A percentile compares a stretch with the other conserved stretches of the same genome.
phyloP scores from a whole-genome alignment of 2,113 vertebrate genomes.

The Sciurus niger region DNA sequence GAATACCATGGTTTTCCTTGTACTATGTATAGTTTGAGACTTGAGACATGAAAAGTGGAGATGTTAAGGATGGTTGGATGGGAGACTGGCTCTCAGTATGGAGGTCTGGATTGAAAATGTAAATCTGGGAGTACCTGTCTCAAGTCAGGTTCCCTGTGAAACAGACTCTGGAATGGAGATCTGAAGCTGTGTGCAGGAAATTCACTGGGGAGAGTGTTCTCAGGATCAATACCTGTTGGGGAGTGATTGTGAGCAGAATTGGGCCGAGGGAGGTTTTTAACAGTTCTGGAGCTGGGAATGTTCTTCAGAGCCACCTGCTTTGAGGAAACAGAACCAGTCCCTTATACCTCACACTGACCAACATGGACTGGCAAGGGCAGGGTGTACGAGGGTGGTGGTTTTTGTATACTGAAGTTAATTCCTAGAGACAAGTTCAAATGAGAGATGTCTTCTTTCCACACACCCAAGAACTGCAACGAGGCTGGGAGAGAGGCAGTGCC shows the following conservation, averaged over 20 bases:
- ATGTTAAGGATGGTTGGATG: neutral
- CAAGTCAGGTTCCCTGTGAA: neutral
- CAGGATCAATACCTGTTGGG: rapidly evolving
- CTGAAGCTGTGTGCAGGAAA: neutral
- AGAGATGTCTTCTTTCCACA: no score
- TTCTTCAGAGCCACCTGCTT: neutral
- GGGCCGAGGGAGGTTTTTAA: neutral
- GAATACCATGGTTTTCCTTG: neutral
- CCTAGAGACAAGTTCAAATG: neutral
- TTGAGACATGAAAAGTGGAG: neutral
- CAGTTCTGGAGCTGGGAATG: neutral
- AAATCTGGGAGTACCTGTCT: neutral
- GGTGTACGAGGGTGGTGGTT: rapidly evolving
- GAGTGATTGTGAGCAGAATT: neutral
- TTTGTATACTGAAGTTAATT: neutral
- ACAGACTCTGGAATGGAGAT: neutral
- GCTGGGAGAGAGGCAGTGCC: neutral
- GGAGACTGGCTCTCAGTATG: neutral
- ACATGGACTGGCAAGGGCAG: neutral
- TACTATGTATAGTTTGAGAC: no score
- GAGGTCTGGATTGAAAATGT: neutral
- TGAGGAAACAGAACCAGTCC: neutral
- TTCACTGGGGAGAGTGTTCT: neutral
- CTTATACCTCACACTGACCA: neutral
- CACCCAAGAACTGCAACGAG: neutral